Base-by-base conservation (phyloP, 2,888 invertebrate species). In the Romanomermis culicivorax region DNA sequence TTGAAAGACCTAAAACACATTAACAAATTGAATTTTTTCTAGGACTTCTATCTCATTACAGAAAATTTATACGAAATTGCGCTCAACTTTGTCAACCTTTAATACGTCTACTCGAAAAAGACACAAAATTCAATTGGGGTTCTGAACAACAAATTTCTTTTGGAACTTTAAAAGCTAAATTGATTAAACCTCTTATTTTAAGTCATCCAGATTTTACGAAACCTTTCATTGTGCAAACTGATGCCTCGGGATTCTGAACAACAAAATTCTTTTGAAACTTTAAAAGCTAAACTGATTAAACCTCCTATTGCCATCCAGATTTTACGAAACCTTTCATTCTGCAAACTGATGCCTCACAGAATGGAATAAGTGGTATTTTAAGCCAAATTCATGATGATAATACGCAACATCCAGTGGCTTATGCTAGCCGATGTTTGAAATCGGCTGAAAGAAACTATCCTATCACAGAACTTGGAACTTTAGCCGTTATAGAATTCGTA, bases 271-370 rank as follows among this genome's bases (percentile, higher is more conserved):
- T n/a, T n/a, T n/a, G n/a, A n/a, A n/a, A n/a, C n/a, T n/a, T n/a
- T n/a, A n/a, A n/a, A n/a, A n/a, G n/a, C n/a, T n/a, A n/a, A n/a
- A n/a, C n/a, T n/a, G n/a, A n/a, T n/a, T n/a, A n/a, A n/a, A n/a
- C n/a, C 55, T 2, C 51, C 51, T 4, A 23, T 43, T 2, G 29
- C 24, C 42, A 55, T 42, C 51, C 55, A 26, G 30, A 55, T 27
- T 51, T 55, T 26, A 3, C 11, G 2, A 36, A 55, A 29, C 51
- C 42, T 11, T 52, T 51, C 14, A 27, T 42, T n/a, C 26, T 51
- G 17, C 51, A 14, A 2, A 42, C 51, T 23, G 51, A 55, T 24
- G 55, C 51, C 11, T 52, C 51, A 29, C 11, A 30, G 1, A 14
- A 25, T 7, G 55, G 36, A 7, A 36, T 55, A 24, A 51, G 51